Conservation (phyloP, 1,140 invertebrate species). For the Trichonephila clavata region DNA sequence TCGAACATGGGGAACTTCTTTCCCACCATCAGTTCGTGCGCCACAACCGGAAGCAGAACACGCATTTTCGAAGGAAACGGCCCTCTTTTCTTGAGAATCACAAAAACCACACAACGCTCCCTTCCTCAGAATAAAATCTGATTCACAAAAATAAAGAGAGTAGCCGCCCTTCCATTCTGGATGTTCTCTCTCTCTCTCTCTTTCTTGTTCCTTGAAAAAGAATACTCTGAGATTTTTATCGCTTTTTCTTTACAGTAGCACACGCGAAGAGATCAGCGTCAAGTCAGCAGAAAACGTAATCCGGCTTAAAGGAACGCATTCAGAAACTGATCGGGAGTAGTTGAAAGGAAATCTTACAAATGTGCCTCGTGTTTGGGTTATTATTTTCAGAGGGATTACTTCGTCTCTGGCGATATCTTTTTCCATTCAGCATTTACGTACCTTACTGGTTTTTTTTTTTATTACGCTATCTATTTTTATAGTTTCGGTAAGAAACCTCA, state of each 20-base stretch:
- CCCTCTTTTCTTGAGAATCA: neutral
- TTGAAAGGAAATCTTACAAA: conserved; percentile 21
- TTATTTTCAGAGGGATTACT: neutral
- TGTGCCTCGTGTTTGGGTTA: neutral
- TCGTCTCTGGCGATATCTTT: neutral
- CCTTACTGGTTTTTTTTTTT: neutral
- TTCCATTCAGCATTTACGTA: neutral
- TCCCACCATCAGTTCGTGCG: neutral
- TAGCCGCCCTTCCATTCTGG: neutral
- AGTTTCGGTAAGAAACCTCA: neutral
- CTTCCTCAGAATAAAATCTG: neutral
- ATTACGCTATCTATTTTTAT: too few relatives aligned
- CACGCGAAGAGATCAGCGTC: neutral
- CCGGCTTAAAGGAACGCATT: conserved; percentile 9
- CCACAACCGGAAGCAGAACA: neutral
- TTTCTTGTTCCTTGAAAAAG: neutral
- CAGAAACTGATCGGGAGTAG: neutral
- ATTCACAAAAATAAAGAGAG: neutral
- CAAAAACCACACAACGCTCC: neutral
- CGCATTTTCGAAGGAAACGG: neutral
- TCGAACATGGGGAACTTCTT: neutral
- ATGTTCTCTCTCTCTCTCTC: too few relatives aligned
- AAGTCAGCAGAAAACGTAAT: conserved; percentile 12
- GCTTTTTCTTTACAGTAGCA: neutral
- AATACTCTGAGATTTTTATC: neutral